Percentiles rank a stretch among this genome's conserved stretches.
phyloP scores from a whole-genome alignment of 1,140 invertebrate genomes.

The Forficula auricularia region DNA sequence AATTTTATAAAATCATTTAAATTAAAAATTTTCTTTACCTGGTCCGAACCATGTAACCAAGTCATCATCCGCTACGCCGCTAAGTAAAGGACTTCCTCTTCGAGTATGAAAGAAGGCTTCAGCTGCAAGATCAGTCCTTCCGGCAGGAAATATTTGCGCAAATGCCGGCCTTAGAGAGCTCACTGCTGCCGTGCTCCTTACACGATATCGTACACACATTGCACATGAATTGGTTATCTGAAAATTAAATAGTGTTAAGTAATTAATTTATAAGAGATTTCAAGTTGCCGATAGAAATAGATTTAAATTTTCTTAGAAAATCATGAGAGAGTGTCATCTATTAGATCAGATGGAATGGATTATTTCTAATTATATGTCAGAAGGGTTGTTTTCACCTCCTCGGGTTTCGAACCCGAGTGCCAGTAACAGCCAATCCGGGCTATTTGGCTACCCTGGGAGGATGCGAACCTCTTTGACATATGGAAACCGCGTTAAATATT shows the following conservation, averaged over 20 bases:
- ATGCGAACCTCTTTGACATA: too few species aligned
- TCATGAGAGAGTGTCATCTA: too few species aligned
- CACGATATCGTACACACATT: slow-evolving; percentile 37
- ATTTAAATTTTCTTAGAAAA: too few species aligned
- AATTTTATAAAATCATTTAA: neutral
- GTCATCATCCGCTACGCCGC: slow-evolving; percentile 39
- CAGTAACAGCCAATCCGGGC: too few species aligned
- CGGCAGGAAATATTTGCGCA: slow-evolving; percentile 37
- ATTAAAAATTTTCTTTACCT: neutral
- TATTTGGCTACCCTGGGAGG: too few species aligned
- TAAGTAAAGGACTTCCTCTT: slow-evolving; percentile 32
- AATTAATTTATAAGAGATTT: too few species aligned
- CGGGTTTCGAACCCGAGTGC: too few species aligned
- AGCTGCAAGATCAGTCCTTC: slow-evolving; percentile 35
- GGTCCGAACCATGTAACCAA: slow-evolving; percentile 41
- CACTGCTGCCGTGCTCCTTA: slow-evolving; percentile 34
- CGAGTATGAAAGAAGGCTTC: slow-evolving; percentile 41
- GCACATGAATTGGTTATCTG: slow-evolving; percentile 31
- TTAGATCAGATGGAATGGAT: too few species aligned
- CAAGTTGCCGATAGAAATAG: too few species aligned
- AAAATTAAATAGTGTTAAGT: neutral
- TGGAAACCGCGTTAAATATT: too few species aligned
- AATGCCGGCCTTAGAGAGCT: slow-evolving; percentile 38
- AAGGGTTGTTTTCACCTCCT: too few species aligned
- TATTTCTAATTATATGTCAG: too few species aligned